Base-by-base conservation (phyloP, 2,888 invertebrate genomes). In the Napeogenes inachia region DNA sequence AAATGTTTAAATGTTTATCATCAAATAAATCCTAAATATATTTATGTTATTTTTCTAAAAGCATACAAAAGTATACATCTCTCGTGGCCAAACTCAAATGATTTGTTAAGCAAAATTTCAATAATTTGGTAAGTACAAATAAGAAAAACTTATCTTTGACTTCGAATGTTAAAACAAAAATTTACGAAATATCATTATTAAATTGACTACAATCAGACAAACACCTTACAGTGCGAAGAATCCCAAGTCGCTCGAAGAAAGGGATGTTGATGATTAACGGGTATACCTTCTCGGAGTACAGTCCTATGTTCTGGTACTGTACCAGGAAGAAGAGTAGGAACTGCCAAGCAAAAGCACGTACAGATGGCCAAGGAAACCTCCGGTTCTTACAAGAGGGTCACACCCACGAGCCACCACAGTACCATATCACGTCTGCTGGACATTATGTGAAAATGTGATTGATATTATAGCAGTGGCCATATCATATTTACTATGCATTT, bases 251-350 rank as follows among this genome's bases (percentile, higher is more conserved):
- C 5, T 70, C 65, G 12, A 74, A 71, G 42, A 76, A 74, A 57
- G 75, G 75, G n/a, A 61, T 82, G 64, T 66, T 82, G 2, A 80
- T 79, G 80, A 71, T 82, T n/a, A 80, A 82, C 59, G 77, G 79
- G 0, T 82, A 71, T 56, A 82, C 83, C 0, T 84, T 71, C 64
- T 82, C 82, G 0, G 73, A 80, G 62, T 81, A 79, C 60, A 73
- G 64, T 1, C 75, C 75, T 4, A 70, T 66, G 54, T 80, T 77
- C 59, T 83, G 82, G 83, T 83, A 82, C 59, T 84, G 84, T 54
- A 81, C 82, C 2, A 82, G 79, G 68, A 80, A 71, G 61, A 73
- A 72, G 33, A 67, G 69, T 2, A 75, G 74, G 0, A 46, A 33
- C 6, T 84, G 83, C 64, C 57, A 62, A 3, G 78, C 79, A 0